phyloP scores from a whole-genome alignment of 2,113 vertebrate species.

The Percina caprodes region DNA sequence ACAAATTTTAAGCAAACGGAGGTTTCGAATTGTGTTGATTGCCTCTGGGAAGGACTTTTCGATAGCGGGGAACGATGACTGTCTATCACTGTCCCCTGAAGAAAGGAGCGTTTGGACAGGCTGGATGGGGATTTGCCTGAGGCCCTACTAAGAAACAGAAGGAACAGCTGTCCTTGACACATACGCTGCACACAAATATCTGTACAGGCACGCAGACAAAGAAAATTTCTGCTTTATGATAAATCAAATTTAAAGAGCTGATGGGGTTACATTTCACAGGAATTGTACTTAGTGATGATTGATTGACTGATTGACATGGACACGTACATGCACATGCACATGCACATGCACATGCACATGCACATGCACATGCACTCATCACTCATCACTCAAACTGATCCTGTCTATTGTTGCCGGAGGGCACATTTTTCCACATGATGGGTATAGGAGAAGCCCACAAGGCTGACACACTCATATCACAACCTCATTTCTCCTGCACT shows the following conservation, averaged over 20 bases:
- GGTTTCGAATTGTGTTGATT: conserved; percentile 39
- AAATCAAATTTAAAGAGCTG: too few species aligned
- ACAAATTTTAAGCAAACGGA: conserved; percentile 26
- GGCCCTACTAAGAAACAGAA: conserved; percentile 59
- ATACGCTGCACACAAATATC: conserved; percentile 49
- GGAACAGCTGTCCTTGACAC: conserved; percentile 76
- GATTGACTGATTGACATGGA: neutral
- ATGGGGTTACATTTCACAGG: too few species aligned
- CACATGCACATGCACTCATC: neutral
- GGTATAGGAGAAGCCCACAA: conserved; percentile 4
- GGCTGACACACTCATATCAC: neutral
- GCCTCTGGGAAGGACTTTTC: conserved; percentile 62
- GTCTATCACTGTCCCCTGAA: conserved; percentile 54
- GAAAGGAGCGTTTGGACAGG: conserved; percentile 55
- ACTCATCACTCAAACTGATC: conserved; percentile 17
- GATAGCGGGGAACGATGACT: conserved; percentile 38
- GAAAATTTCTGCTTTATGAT: neutral
- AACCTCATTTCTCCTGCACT: neutral
- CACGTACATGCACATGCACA: conserved; percentile 24
- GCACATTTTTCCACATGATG: conserved; percentile 22
- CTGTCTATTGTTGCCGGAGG: conserved; percentile 49
- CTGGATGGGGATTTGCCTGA: conserved; percentile 55
- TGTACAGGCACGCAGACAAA: conserved; percentile 36
- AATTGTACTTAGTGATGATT: too few species aligned
- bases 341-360: conserved; percentile 15